Conservation (phyloP, 2,797 vertebrate genomes). For the Dryobates pubescens region DNA sequence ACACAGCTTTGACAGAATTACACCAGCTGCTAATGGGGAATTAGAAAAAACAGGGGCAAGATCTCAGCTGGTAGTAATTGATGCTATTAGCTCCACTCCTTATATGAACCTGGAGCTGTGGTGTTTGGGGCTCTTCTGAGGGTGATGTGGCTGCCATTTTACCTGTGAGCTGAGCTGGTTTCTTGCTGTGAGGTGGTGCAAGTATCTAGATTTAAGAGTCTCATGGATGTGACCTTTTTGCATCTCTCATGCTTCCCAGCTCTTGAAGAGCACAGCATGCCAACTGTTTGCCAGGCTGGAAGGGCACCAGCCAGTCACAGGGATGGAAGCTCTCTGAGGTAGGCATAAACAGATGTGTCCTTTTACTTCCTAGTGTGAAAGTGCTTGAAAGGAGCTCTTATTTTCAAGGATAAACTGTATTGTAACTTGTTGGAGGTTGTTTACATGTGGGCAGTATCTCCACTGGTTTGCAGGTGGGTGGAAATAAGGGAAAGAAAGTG, state of each 20-base stretch:
- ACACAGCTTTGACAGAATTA: conserved; percentile 25
- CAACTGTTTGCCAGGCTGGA: not conserved
- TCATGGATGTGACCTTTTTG: not conserved
- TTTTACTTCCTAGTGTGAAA: not conserved
- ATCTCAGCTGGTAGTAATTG: not conserved
- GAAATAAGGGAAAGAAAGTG: not conserved
- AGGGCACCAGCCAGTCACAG: not conserved
- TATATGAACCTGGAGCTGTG: not conserved
- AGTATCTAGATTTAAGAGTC: not conserved
- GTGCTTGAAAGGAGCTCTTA: rapidly evolving
- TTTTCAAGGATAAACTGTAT: not conserved
- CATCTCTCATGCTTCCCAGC: not conserved
- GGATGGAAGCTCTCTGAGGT: not conserved
- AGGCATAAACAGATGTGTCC: not conserved
- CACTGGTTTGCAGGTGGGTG: not conserved
- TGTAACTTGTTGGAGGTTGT: not conserved
- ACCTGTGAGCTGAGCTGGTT: not conserved
- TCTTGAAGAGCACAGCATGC: rapidly evolving
- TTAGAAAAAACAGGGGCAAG: not conserved
- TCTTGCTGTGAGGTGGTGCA: not conserved
- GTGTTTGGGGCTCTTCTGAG: not conserved
- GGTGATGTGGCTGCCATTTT: not conserved
- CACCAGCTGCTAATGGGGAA: not conserved
- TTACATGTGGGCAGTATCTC: rapidly evolving
- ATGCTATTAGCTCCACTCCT: not conserved